These are phyloP conservation scores for Mnemiopsis leidyi DNA, from an alignment of 37 sponge, comb jelly and placozoan species.

Conservation along the genomic window DNA sequence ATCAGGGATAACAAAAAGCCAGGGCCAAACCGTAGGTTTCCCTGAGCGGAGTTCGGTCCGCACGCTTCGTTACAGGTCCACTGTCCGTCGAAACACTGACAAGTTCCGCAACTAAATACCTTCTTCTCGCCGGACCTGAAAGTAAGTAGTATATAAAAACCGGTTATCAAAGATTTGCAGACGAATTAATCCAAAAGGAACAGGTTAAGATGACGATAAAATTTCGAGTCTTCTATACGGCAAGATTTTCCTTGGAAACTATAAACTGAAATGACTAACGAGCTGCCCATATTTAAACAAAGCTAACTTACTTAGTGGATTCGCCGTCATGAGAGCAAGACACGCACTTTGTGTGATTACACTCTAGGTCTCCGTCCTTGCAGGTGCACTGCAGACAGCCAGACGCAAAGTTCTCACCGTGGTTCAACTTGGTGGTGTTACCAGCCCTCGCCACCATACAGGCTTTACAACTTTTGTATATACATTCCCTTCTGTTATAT, in stretches of 20 bases:
- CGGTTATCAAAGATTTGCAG: too few species aligned
- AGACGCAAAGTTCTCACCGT: neutral
- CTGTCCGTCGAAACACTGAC: conserved; percentile 59
- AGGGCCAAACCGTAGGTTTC: neutral
- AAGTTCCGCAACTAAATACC: conserved; percentile 12
- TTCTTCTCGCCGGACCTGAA: conserved; percentile 25
- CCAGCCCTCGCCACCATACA: neutral
- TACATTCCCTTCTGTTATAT: conserved; percentile 41
- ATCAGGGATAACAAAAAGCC: neutral
- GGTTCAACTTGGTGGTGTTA: neutral
- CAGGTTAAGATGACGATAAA: too few species aligned
- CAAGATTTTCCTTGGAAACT: too few species aligned
- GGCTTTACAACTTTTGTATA: conserved; percentile 23
- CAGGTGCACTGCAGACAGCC: conserved; percentile 45
- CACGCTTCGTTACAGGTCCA: conserved; percentile 35
- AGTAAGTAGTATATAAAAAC: too few species aligned
- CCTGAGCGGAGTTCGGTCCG: conserved; percentile 5
- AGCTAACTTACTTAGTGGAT: neutral
- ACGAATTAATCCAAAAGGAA: too few species aligned
- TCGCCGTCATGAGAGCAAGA: neutral
- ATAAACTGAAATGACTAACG: too few species aligned
- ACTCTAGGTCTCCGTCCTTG: conserved; percentile 3
- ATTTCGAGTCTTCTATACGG: too few species aligned
- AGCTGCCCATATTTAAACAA: too few species aligned
- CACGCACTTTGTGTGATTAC: neutral